Conservation (phyloP, 2,888 invertebrate genomes). For the Eudasyphora cyanicolor region DNA sequence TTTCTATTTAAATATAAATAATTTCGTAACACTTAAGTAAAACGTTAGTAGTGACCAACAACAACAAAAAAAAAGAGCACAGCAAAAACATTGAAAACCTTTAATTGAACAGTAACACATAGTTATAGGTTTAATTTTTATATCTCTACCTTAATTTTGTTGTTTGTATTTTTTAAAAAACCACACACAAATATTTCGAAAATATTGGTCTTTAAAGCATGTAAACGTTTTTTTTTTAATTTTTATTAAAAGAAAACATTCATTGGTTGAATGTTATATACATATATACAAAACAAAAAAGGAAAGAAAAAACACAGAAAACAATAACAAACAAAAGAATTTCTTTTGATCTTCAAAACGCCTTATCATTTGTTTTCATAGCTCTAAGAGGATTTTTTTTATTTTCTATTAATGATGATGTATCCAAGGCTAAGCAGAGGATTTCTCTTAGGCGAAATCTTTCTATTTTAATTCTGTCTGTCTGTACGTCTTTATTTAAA, state of each 20-base stretch:
- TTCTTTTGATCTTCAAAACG: constrained; percentile 6
- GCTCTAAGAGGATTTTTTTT: not conserved
- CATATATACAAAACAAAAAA: not conserved
- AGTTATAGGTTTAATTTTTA: constrained; percentile 29
- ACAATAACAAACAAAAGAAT: not conserved
- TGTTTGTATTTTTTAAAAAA: constrained; percentile 21
- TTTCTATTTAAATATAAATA: not conserved
- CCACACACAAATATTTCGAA: constrained; percentile 14
- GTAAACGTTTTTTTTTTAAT: not conserved
- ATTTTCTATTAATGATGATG: not conserved
- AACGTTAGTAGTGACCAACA: constrained; percentile 39
- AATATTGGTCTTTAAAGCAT: not conserved
- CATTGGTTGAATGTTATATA: constrained; percentile 15
- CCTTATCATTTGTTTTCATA: constrained; percentile 17
- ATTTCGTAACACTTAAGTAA: constrained; percentile 44
- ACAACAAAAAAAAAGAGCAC: not conserved
- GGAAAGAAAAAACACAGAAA: not conserved
- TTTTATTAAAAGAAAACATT: constrained; percentile 12
- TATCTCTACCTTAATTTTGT: not conserved
- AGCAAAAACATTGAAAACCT: not conserved
- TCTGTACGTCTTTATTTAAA: not conserved
- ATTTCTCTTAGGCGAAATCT: not conserved
- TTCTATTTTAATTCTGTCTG: too few species aligned
- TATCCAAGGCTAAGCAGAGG: not conserved
- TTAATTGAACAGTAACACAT: constrained; percentile 11